Percentiles rank a stretch among this genome's conserved stretches.
These are phyloP conservation scores for Diaphora mendica DNA, from an alignment of 2,888 invertebrate genomes.

Conservation along the genomic window DNA sequence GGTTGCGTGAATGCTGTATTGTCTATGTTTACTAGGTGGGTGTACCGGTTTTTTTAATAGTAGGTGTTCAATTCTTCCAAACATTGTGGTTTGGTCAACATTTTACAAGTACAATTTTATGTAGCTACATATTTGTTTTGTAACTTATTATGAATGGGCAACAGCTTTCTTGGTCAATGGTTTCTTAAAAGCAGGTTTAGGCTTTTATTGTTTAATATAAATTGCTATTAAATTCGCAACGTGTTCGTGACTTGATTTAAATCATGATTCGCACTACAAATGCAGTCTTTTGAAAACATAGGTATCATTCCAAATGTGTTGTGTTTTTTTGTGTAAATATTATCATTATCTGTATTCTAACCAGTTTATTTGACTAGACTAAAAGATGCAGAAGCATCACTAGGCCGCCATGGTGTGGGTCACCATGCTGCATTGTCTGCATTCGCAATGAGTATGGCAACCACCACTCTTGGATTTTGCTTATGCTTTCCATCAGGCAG, in stretches of 20 bases:
- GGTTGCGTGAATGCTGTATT: constrained; percentile 69
- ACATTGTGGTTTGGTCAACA: constrained; percentile 45
- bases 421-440: too few relatives aligned
- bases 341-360: not conserved
- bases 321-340: not conserved
- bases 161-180: constrained; percentile 13
- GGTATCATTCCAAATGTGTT: not conserved
- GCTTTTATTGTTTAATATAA: constrained; percentile 12
- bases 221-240: constrained; percentile 4
- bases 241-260: constrained; percentile 13
- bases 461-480: too few relatives aligned
- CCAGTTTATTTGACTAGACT: too few relatives aligned
- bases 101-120: constrained; percentile 13
- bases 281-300: not conserved
- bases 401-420: too few relatives aligned
- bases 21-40: constrained; percentile 73
- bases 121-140: constrained; percentile 5
- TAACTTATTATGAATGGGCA: constrained; percentile 15
- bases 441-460: too few relatives aligned
- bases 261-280: not conserved
- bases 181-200: constrained; percentile 2
- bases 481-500: too few relatives aligned
- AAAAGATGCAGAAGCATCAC: too few relatives aligned
- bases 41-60: constrained; percentile 72
- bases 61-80: constrained; percentile 56